A percentile compares a stretch with the other conserved stretches of the same genome.
Conservation (phyloP, 2,797 vertebrate species). For the Cuculus canorus region DNA sequence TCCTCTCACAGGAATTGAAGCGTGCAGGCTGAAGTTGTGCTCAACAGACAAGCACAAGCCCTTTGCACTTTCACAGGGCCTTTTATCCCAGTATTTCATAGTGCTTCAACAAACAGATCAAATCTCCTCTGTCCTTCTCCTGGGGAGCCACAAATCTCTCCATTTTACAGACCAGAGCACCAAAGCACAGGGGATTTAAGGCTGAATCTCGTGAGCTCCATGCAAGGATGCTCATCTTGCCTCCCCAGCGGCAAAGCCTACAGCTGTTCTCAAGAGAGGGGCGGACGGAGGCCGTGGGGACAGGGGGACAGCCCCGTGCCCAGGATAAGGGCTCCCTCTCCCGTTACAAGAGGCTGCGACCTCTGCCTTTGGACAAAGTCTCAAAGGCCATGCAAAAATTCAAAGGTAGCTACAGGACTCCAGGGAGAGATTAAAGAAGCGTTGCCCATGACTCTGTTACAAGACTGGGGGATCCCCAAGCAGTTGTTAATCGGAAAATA, state of each 20-base stretch:
- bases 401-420: accelerated
- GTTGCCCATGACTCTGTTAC: neutral
- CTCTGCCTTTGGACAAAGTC: neutral
- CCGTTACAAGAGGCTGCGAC: neutral
- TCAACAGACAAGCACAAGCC: neutral
- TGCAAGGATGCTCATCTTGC: accelerated
- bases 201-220: neutral
- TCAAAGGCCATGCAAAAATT: accelerated
- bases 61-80: neutral
- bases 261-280: neutral
- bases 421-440: accelerated
- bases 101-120: neutral
- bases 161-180: neutral
- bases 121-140: neutral
- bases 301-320: neutral
- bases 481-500: neutral
- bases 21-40: neutral
- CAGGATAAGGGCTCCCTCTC: constrained; percentile 45
- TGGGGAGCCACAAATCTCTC: neutral
- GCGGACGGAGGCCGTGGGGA: neutral
- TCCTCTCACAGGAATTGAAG: neutral
- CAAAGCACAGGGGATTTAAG: neutral
- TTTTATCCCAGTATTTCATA: neutral
- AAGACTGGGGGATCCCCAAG: neutral
- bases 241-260: neutral